A percentile compares a stretch with the other conserved stretches of the same genome.
These are phyloP conservation scores for Leuciscus idus DNA, from an alignment of 2,113 vertebrate species.

Conservation along the genomic window DNA sequence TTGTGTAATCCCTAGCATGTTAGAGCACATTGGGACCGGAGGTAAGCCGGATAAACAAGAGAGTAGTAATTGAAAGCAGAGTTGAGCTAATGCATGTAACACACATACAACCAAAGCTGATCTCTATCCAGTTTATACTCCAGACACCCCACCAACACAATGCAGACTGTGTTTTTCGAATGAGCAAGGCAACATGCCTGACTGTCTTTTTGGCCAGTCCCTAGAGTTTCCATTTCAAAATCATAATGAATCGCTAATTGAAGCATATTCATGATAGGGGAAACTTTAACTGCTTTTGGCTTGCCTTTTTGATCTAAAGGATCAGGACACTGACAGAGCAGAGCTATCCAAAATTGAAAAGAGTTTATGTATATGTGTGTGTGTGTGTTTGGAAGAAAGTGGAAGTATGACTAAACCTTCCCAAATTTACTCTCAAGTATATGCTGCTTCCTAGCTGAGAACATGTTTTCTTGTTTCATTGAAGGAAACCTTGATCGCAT, in stretches of 20 bases:
- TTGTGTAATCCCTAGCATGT: slow-evolving; percentile 48
- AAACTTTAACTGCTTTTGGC: slow-evolving; percentile 34
- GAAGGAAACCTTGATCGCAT: slow-evolving; percentile 22
- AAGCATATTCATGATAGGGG: slow-evolving; percentile 15
- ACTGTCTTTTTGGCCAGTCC: slow-evolving; percentile 22
- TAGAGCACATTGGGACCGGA: slow-evolving; percentile 39
- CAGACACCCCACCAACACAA: slow-evolving; percentile 41
- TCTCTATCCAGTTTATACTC: slow-evolving; percentile 33
- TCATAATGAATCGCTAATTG: slow-evolving; percentile 26
- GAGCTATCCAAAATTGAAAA: neutral
- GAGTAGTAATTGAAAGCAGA: slow-evolving; percentile 58
- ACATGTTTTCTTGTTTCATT: slow-evolving; percentile 22
- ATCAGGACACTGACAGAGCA: neutral
- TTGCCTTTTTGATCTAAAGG: neutral
- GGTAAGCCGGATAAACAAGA: slow-evolving; percentile 52
- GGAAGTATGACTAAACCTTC: slow-evolving; percentile 15
- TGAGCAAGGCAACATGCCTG: neutral
- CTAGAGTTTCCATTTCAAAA: slow-evolving; percentile 38
- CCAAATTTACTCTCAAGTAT: neutral
- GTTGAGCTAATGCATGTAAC: slow-evolving; percentile 47
- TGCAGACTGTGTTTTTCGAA: slow-evolving; percentile 39
- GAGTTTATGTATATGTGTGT: neutral
- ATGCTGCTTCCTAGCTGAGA: slow-evolving; percentile 16
- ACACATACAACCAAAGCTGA: slow-evolving; percentile 34
- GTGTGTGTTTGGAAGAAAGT: slow-evolving; percentile 21